phyloP scores from a whole-genome alignment of 2,888 invertebrate species.

The Drosophila atripex region DNA sequence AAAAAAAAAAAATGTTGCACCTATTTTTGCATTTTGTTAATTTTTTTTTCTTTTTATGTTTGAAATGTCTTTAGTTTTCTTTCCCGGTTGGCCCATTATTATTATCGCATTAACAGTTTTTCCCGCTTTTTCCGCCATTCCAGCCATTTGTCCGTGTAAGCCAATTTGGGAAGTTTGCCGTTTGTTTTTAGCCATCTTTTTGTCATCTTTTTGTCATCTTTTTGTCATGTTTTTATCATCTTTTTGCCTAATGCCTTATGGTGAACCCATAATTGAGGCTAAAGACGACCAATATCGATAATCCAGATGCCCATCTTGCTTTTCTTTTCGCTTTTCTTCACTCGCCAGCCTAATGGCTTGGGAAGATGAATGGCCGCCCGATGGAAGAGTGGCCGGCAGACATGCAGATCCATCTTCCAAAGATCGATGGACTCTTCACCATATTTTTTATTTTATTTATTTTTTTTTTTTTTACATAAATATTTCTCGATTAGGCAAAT shows the following conservation, averaged over 20 bases:
- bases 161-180: slow-evolving; percentile 58
- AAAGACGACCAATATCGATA: slow-evolving; percentile 35
- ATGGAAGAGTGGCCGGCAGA: background rate
- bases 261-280: slow-evolving; percentile 33
- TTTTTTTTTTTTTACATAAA: background rate
- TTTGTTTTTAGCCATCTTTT: background rate
- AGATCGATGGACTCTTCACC: slow-evolving; percentile 29
- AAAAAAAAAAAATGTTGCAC: background rate
- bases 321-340: background rate
- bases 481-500: background rate
- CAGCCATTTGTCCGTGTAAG: slow-evolving; percentile 50
- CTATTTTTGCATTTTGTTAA: slow-evolving; percentile 32
- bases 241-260: background rate
- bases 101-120: slow-evolving; percentile 72
- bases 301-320: slow-evolving; percentile 18
- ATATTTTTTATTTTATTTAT: background rate
- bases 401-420: slow-evolving; percentile 25
- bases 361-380: slow-evolving; percentile 4
- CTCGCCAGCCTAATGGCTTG: slow-evolving; percentile 20
- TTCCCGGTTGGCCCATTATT: slow-evolving; percentile 57
- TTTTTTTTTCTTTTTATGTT: slow-evolving; percentile 20
- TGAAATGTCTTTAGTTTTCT: background rate
- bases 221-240: no score
- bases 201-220: background rate
- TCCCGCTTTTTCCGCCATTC: slow-evolving; percentile 7